phyloP scores from a whole-genome alignment of 2,888 invertebrate genomes.

The Leistus spinibarbis region DNA sequence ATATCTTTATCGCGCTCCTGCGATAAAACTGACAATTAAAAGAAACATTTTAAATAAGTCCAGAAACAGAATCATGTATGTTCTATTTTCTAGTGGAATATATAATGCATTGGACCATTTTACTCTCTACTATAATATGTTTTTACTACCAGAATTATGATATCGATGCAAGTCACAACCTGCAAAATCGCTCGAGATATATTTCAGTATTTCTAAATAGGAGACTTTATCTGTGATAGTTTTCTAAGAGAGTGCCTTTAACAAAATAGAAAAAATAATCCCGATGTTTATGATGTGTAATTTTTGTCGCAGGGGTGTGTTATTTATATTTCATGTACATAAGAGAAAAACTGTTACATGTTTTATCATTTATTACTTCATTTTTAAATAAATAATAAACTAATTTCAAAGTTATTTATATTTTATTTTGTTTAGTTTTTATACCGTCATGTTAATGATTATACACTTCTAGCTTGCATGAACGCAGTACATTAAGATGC shows the following conservation, averaged over 20 bases:
- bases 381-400: conserved; percentile 35
- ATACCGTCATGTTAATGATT: not conserved
- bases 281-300: not conserved
- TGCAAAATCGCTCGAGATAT: too few relatives aligned
- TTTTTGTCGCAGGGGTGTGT: not conserved
- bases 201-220: too few relatives aligned
- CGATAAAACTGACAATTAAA: not conserved
- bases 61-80: too few relatives aligned
- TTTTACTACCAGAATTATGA: too few relatives aligned
- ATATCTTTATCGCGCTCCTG: not conserved
- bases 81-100: too few relatives aligned
- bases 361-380: conserved; percentile 34
- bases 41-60: too few relatives aligned
- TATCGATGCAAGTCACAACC: too few relatives aligned
- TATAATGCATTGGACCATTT: too few relatives aligned
- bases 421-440: conserved; percentile 8
- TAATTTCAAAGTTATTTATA: conserved; percentile 15
- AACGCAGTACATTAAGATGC: not conserved
- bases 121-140: too few relatives aligned
- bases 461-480: not conserved
- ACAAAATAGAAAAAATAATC: not conserved
- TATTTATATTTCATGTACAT: conserved; percentile 30
- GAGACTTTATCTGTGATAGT: too few relatives aligned
- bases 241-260: not conserved
- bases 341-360: conserved; percentile 37